phyloP scores from a whole-genome alignment of 2,113 vertebrate species.

The Solea senegalensis region DNA sequence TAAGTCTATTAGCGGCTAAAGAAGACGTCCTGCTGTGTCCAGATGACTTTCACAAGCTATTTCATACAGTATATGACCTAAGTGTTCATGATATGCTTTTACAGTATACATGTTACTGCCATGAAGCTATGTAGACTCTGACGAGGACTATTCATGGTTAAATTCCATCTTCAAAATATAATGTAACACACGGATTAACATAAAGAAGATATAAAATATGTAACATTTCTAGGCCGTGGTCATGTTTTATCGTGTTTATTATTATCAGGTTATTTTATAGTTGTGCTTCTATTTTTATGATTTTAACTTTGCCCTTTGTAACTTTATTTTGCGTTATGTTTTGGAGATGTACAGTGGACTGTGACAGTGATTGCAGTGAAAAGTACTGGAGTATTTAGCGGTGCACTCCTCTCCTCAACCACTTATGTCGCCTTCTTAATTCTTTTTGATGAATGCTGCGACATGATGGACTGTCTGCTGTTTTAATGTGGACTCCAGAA shows the following conservation, averaged over 20 bases:
- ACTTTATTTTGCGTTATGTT: too few species aligned
- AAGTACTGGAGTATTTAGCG: background rate
- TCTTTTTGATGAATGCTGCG: conserved; percentile 38
- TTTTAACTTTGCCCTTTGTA: too few species aligned
- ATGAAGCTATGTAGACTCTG: too few species aligned
- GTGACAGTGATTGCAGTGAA: background rate
- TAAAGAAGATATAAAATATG: too few species aligned
- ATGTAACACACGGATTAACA: too few species aligned
- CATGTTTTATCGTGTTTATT: too few species aligned
- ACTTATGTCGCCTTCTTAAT: conserved; percentile 43
- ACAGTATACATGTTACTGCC: conserved; percentile 20
- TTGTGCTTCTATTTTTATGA: too few species aligned
- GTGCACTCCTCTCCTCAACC: conserved; percentile 59
- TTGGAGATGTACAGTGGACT: background rate
- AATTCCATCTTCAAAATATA: too few species aligned
- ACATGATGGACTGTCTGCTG: conserved; percentile 76
- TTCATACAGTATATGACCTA: conserved; percentile 2
- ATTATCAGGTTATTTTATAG: too few species aligned
- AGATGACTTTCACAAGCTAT: conserved; percentile 25
- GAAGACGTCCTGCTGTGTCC: conserved; percentile 19
- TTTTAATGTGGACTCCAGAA: conserved; percentile 71
- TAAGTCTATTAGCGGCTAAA: conserved; percentile 12
- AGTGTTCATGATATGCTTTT: conserved; percentile 12
- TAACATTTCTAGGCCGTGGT: too few species aligned
- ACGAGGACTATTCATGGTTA: too few species aligned